Base-by-base conservation (phyloP, 2,113 vertebrate genomes). In the Corydoras sp. region DNA sequence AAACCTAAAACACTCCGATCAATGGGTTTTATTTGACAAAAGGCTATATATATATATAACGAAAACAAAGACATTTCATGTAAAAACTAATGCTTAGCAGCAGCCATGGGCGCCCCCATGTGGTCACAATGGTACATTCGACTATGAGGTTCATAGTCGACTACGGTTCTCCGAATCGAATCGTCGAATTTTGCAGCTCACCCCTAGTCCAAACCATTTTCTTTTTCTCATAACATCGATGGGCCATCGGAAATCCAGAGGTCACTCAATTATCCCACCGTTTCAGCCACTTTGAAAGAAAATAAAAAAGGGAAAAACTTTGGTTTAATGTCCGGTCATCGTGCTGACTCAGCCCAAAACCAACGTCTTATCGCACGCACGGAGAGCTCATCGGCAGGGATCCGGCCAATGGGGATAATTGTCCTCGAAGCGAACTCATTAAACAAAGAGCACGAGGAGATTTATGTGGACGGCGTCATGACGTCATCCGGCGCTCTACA, bases 401-500 rank as follows among this genome's bases (percentile, higher is more conserved):
- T 12, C 6, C 53, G 51, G 13, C 58, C 62, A 71, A 49, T 50
- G 49, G 54, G 51, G 51, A 50, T 61, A 53, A 60, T 62, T 74
- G 5, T n/a, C 35, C 12, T 24, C 13, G 6, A 74, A 12, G 32
- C 56, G 30, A 10, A 29, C 53, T 77, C 62, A 68, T 75, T 72
- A 71, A 9, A 49, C 60, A 60, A 64, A 68, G 35, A 59, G 58
- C 68, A 56, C 24, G 51, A 77, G 29, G 12, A 53, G 65, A 65
- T 65, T 60, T 58, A 51, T 58, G 66, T 31, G 15, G 61, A 72
- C 51, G 68, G 65, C 68, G 68, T 69, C 62, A 18, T 48, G 60
- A 29, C 69, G 18, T 62, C 51, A 71, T n/a, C 75, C 68, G 60
- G 66, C 67, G 75, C 79, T 81, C 86, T 87, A 83, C 73, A 85